Percentiles rank a stretch among this genome's conserved stretches.
These are phyloP conservation scores for Trissonchulus sp. DNA, from an alignment of 2,888 invertebrate species.

Conservation along the genomic window DNA sequence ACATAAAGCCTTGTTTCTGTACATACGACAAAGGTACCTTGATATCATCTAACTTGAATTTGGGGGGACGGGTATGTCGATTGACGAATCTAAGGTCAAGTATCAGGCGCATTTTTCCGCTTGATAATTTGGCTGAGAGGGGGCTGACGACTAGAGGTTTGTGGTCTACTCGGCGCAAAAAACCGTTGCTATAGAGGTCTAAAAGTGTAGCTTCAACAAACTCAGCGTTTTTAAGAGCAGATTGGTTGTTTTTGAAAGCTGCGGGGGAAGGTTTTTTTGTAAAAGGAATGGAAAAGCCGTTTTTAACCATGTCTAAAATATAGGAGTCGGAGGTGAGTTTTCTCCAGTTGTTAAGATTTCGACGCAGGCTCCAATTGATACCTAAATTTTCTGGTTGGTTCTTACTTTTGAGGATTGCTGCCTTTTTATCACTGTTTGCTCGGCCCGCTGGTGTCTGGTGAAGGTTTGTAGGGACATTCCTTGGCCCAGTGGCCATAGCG, in stretches of 20 bases:
- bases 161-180: background rate
- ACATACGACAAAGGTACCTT: background rate
- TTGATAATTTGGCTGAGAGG: background rate
- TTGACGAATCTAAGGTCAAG: slow-evolving; percentile 6
- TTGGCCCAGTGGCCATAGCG: too few relatives aligned
- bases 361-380: background rate
- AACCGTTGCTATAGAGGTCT: background rate
- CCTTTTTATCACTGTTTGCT: too few relatives aligned
- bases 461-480: too few relatives aligned
- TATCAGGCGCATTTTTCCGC: background rate
- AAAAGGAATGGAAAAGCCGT: background rate
- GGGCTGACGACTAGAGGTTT: background rate
- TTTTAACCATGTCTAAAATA: slow-evolving; percentile 1
- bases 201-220: background rate
- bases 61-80: background rate
- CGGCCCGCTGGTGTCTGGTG: too few relatives aligned
- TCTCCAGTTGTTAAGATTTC: background rate
- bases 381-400: too few relatives aligned
- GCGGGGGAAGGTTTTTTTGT: background rate
- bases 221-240: background rate
- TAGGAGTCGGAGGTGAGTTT: background rate
- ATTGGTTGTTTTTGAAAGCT: background rate
- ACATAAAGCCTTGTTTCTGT: background rate
- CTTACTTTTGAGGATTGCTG: too few relatives aligned
- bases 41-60: background rate